These are phyloP conservation scores for Tenrec ecaudatus DNA, from an alignment of 2,113 vertebrate genomes.

Conservation along the genomic window DNA sequence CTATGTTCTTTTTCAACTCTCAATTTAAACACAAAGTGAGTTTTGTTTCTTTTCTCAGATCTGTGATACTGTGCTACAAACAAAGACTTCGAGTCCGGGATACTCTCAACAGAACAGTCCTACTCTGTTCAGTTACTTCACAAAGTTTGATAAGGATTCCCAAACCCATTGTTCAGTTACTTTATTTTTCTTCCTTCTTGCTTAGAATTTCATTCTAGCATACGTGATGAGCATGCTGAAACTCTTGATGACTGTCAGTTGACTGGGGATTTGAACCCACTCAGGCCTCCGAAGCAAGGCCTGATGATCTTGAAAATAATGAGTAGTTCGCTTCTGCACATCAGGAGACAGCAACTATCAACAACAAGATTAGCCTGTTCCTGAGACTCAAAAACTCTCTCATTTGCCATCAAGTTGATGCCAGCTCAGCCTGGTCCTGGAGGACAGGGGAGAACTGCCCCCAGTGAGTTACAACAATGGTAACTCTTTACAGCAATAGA, in stretches of 20 bases:
- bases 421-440: no score
- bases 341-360: no score
- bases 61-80: not conserved
- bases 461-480: no score
- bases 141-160: not conserved
- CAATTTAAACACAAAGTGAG: not conserved
- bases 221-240: not conserved
- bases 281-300: not conserved
- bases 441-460: no score
- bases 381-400: no score
- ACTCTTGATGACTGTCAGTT: not conserved
- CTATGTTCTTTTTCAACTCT: not conserved
- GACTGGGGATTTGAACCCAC: not conserved
- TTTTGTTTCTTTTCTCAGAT: not conserved
- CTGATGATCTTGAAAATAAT: no score
- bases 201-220: not conserved
- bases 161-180: slow-evolving; percentile 13
- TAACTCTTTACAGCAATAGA: no score
- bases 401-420: no score
- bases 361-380: no score
- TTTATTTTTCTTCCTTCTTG: not conserved
- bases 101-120: no score
- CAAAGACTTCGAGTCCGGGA: no score
- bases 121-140: not conserved
- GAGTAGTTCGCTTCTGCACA: no score